A percentile compares a stretch with the other conserved stretches of the same genome.
phyloP scores from a whole-genome alignment of 1,140 invertebrate species.

The Meloidogyne floridensis region DNA sequence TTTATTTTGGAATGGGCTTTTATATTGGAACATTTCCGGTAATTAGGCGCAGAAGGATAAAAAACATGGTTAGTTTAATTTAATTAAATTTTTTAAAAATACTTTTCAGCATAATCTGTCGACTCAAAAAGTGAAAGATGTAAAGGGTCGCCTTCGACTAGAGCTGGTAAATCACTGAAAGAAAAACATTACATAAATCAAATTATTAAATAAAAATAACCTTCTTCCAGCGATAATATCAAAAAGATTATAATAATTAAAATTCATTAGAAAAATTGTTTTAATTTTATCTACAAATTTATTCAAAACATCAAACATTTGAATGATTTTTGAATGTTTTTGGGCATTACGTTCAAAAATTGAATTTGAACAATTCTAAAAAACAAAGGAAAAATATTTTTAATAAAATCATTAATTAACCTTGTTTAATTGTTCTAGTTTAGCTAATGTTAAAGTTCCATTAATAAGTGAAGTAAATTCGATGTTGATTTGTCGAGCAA shows the following conservation, averaged over 20 bases:
- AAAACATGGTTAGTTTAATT: no score
- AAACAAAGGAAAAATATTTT: neutral
- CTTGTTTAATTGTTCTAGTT: constrained; percentile 37
- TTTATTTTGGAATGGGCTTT: no score
- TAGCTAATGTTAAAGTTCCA: constrained; percentile 30
- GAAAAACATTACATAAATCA: neutral
- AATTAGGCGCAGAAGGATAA: no score
- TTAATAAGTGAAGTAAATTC: constrained; percentile 18
- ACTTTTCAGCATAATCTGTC: constrained; percentile 35
- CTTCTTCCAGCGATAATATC: constrained; percentile 30
- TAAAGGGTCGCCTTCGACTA: constrained; percentile 36
- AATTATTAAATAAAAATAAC: neutral
- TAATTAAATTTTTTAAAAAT: neutral
- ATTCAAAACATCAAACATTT: neutral
- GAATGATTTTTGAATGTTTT: constrained; percentile 31
- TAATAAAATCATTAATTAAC: neutral
- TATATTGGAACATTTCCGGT: no score
- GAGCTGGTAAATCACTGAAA: constrained; percentile 37
- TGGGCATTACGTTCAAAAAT: constrained; percentile 35
- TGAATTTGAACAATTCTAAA: constrained; percentile 35
- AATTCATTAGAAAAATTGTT: constrained; percentile 32
- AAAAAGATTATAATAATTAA: constrained; percentile 41
- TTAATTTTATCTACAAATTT: constrained; percentile 38
- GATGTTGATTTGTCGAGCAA: constrained; percentile 23
- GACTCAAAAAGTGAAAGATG: constrained; percentile 38